Evolutionary conservation across 2,797 vertebrate species (phyloP), one percentile per base, ranked within the genome.

Genomic region (Myotis pilosus): DNA sequence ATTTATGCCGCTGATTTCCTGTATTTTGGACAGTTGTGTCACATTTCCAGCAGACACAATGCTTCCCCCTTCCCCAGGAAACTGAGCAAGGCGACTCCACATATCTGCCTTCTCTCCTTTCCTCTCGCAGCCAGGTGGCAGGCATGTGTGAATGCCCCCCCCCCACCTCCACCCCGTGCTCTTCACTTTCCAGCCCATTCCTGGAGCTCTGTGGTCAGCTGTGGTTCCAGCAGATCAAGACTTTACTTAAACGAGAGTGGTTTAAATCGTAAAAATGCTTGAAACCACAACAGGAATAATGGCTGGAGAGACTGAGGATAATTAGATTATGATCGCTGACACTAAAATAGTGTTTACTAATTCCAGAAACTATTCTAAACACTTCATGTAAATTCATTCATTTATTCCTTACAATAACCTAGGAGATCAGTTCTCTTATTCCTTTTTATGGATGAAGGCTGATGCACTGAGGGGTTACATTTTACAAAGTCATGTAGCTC

Each of bases 21-120:
- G 22, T 88, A 55, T 36, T 94, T 95, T 94, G 62, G 17, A 86
- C 22, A 84, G 30, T 57, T 71, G 4, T 74, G n/a, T 92, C 84
- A 89, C 12, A 91, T 44, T 51, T 81, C 33, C 47, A 66, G 49
- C 49, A 89, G 36, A 60, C 2, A 74, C 25, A 83, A 47, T 47
- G 28, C 49, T 84, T 60, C 22, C 64, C 8, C 64, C 41, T 91
- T 79, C 83, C 53, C 33, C 66, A 16, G 47, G 33, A 81, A 88
- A 81, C 0, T 72, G 66, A 94, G 49, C 68, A 74, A 69, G 13
- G 19, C 6, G 25, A 16, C 6, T 74, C 41, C 6, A 36, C 25
- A 13, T 71, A 20, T 30, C 28, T 25, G 49, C 53, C 62, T 68
- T 89, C 41, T 30, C 11, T 33, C 41, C 13, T 36, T 6, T 81